Percentiles rank a stretch among this genome's conserved stretches.
Conservation (phyloP, 2,113 vertebrate genomes). For the Centropristis striata region DNA sequence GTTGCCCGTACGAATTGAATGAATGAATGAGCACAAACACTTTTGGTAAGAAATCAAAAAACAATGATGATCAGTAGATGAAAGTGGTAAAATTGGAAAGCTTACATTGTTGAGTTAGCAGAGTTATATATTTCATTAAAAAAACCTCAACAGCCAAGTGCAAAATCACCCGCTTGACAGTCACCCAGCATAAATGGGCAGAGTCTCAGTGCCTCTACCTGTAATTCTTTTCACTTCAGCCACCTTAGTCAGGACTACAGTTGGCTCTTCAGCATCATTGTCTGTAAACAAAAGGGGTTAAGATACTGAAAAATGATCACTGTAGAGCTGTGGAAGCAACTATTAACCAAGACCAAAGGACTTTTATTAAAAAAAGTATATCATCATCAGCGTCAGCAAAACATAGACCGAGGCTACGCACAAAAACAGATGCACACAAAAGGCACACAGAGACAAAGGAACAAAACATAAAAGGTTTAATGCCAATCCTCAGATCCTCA, state of each 20-base stretch:
- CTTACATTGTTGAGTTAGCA: conserved; percentile 50
- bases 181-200: conserved; percentile 40
- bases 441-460: conserved; percentile 26
- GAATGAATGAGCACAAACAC: conserved; percentile 34
- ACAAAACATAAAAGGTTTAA: conserved; percentile 1
- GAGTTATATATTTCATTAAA: conserved; percentile 37
- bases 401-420: conserved; percentile 41
- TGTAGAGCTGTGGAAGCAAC: conserved; percentile 49
- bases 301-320: conserved; percentile 63
- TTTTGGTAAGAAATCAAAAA: background rate
- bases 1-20: conserved; percentile 23
- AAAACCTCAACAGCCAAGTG: conserved; percentile 20
- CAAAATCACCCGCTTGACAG: conserved; percentile 37
- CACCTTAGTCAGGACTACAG: conserved; percentile 69
- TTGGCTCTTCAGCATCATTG: conserved; percentile 59
- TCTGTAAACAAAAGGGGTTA: conserved; percentile 84
- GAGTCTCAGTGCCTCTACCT: conserved; percentile 69
- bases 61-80: conserved; percentile 27
- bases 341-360: conserved; percentile 15
- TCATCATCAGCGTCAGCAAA: conserved; percentile 15
- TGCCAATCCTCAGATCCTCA: background rate
- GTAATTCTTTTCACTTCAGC: conserved; percentile 74
- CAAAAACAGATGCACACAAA: conserved; percentile 44
- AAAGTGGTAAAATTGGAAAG: conserved; percentile 40
- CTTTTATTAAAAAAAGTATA: background rate